These are phyloP conservation scores for Shargacucullia verbasci DNA, from an alignment of 2,888 invertebrate species.

Conservation along the genomic window DNA sequence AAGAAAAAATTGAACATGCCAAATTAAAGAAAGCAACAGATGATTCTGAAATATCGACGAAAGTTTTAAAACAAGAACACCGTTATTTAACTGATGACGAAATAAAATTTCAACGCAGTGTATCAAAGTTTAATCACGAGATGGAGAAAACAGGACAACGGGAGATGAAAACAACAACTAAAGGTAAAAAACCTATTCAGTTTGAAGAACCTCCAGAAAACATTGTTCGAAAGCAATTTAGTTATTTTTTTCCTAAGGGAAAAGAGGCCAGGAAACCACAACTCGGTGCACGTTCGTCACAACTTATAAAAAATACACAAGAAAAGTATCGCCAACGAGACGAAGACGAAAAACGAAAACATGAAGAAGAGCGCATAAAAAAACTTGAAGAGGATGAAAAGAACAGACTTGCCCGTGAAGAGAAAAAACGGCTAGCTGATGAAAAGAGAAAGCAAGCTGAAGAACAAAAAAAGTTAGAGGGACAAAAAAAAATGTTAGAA, in stretches of 20 bases:
- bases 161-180: slow-evolving; percentile 1
- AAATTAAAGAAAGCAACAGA: slow-evolving; percentile 5
- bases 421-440: slow-evolving; percentile 31
- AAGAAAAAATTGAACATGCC: slow-evolving; percentile 2
- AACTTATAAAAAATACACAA: slow-evolving; percentile 69
- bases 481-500: not conserved
- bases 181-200: not conserved
- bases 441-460: slow-evolving; percentile 16
- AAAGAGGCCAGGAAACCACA: slow-evolving; percentile 20
- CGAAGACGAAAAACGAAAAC: slow-evolving; percentile 9
- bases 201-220: slow-evolving; percentile 1
- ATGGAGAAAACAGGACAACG: not conserved
- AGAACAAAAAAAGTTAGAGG: slow-evolving; percentile 11
- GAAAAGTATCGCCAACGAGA: slow-evolving; percentile 46
- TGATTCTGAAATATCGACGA: slow-evolving; percentile 2
- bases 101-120: slow-evolving; percentile 16
- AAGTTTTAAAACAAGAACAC: not conserved
- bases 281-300: slow-evolving; percentile 64
- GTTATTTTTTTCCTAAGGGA: slow-evolving; percentile 67
- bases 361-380: slow-evolving; percentile 41
- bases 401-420: slow-evolving; percentile 29
- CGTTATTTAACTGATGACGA: not conserved
- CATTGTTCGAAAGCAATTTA: slow-evolving; percentile 38
- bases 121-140: slow-evolving; percentile 5
- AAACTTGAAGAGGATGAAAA: slow-evolving; percentile 24